phyloP scores from a whole-genome alignment of 2,113 vertebrate species.

The Eptatretus burgeri region DNA sequence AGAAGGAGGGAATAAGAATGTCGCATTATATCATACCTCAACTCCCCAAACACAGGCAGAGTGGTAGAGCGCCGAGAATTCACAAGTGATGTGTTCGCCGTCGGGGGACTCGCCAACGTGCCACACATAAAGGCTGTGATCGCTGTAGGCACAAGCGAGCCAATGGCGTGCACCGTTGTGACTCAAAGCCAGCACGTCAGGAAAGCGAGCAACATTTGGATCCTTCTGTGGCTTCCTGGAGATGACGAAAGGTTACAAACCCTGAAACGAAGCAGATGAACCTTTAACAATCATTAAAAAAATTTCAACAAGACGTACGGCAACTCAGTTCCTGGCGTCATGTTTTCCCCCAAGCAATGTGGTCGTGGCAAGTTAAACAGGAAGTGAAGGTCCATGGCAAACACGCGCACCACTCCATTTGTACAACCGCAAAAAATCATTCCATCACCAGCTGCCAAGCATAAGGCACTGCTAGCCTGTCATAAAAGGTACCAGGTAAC shows the following conservation, averaged over 20 bases:
- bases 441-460: constrained; percentile 13
- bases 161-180: constrained; percentile 21
- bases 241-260: background rate
- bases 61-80: constrained; percentile 52
- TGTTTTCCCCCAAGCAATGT: constrained; percentile 28
- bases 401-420: constrained; percentile 27
- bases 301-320: constrained; percentile 21
- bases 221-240: constrained; percentile 14
- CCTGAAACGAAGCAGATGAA: background rate
- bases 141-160: constrained; percentile 42
- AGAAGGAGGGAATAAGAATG: no score
- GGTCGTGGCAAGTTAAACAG: constrained; percentile 33
- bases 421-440: constrained; percentile 53
- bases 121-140: constrained; percentile 60
- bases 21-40: constrained; percentile 20
- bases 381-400: constrained; percentile 26
- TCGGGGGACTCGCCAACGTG: constrained; percentile 22
- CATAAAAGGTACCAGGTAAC: no score
- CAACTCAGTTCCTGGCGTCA: constrained; percentile 14
- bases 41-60: constrained; percentile 44
- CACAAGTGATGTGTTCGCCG: constrained; percentile 14
- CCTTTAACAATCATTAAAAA: no score
- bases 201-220: constrained; percentile 18
- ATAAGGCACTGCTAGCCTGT: no score
- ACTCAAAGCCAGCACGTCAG: constrained; percentile 32